A percentile compares a stretch with the other conserved stretches of the same genome.
phyloP scores from a whole-genome alignment of 2,888 invertebrate species.

The Julus scanicus region DNA sequence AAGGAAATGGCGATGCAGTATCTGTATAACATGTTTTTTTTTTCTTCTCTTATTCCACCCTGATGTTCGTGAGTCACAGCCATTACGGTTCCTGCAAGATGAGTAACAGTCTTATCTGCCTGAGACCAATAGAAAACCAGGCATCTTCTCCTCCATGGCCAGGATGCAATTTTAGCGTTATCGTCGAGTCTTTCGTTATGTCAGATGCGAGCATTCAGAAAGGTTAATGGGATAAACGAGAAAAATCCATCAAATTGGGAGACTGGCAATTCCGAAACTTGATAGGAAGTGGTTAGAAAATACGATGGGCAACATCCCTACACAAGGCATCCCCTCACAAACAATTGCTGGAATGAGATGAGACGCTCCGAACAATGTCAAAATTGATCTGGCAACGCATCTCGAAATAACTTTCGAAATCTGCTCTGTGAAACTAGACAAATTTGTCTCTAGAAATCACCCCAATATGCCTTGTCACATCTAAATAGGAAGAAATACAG shows the following conservation, averaged over 20 bases:
- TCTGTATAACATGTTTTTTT: not conserved
- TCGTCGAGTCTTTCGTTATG: not conserved
- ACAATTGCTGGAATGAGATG: slow-evolving; percentile 17
- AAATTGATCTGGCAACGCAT: not conserved
- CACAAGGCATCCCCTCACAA: not conserved
- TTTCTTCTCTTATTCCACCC: not conserved
- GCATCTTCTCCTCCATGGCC: too few species aligned
- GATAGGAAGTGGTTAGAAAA: slow-evolving; percentile 23
- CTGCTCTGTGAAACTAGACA: not conserved
- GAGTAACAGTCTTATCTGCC: not conserved
- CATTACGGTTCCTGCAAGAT: not conserved
- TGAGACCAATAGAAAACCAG: not conserved
- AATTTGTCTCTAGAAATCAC: not conserved
- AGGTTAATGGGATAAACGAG: slow-evolving; percentile 25
- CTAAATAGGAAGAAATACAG: not conserved
- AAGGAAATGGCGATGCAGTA: not conserved
- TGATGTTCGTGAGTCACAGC: not conserved
- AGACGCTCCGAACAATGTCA: not conserved
- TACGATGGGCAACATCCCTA: not conserved
- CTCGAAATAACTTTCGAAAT: not conserved
- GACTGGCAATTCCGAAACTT: not conserved
- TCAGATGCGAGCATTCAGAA: not conserved
- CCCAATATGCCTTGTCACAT: not conserved
- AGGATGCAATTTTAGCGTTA: not conserved
- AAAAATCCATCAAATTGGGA: not conserved